Percentiles rank a stretch among this genome's conserved stretches.
Evolutionary conservation across 2,113 vertebrate species (phyloP).

Genomic region (Pollimyrus isidori): DNA sequence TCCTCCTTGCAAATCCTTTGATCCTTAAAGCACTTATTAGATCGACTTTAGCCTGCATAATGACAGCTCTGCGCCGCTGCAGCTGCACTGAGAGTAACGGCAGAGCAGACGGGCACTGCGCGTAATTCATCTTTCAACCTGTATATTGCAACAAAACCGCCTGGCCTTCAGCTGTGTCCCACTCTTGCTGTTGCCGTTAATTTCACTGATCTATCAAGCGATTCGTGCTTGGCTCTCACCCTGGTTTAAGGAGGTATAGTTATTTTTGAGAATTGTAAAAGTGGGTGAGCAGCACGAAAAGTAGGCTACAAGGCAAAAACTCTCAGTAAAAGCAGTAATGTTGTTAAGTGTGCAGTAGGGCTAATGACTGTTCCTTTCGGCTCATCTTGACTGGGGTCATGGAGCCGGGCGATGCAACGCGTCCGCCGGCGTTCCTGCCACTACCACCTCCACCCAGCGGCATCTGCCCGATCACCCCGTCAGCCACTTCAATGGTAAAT

Average conservation of each 20-base stretch:
- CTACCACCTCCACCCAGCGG: slow-evolving; percentile 22
- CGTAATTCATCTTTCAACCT: neutral
- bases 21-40: neutral
- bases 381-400: neutral
- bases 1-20: slow-evolving; percentile 9
- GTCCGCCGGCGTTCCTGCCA: neutral
- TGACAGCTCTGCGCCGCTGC: neutral
- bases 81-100: neutral
- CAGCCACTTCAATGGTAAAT: slow-evolving; percentile 27
- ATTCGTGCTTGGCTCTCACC: neutral
- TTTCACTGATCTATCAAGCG: neutral
- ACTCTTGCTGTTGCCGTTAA: neutral
- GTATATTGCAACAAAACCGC: neutral
- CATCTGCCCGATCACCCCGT: slow-evolving; percentile 16
- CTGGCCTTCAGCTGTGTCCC: neutral
- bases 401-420: neutral
- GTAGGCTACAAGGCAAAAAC: neutral
- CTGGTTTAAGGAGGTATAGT: neutral
- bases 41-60: neutral
- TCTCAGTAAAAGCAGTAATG: neutral
- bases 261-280: neutral
- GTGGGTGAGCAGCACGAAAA: neutral
- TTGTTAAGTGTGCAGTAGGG: neutral
- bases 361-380: neutral
- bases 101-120: neutral